phyloP scores from a whole-genome alignment of 2,113 vertebrate genomes.

The Perca schrenkii region DNA sequence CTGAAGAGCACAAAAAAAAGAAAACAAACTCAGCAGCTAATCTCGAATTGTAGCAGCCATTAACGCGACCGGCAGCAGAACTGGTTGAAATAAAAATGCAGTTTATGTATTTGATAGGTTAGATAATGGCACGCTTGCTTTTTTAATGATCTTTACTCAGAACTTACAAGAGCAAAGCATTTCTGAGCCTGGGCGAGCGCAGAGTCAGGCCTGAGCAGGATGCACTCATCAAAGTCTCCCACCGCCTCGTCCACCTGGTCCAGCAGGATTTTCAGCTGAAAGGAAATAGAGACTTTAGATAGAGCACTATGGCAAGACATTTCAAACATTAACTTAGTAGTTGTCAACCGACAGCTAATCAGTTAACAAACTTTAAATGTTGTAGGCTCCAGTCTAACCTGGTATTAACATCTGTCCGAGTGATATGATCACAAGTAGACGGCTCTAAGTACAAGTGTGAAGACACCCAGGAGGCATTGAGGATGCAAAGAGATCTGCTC shows the following conservation, averaged over 20 bases:
- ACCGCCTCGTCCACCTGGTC: constrained; percentile 99
- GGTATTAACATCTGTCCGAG: too few species aligned
- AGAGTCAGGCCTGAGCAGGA: constrained; percentile 94
- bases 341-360: not conserved
- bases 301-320: not conserved
- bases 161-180: constrained; percentile 95
- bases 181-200: constrained; percentile 98
- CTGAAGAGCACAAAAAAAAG: constrained; percentile 76
- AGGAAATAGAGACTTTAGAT: not conserved
- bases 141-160: not conserved
- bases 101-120: not conserved
- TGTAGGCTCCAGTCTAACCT: too few species aligned
- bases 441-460: too few species aligned
- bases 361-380: not conserved
- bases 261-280: constrained; percentile 96
- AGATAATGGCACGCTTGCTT: not conserved
- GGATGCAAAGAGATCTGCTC: too few species aligned
- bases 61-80: not conserved
- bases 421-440: too few species aligned
- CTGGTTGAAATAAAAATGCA: not conserved
- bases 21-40: not conserved
- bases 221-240: constrained; percentile 97
- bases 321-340: not conserved
- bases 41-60: not conserved
- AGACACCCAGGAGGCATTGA: too few species aligned